phyloP scores from a whole-genome alignment of 2,797 vertebrate species.

The Hypotaenidia okinawae region DNA sequence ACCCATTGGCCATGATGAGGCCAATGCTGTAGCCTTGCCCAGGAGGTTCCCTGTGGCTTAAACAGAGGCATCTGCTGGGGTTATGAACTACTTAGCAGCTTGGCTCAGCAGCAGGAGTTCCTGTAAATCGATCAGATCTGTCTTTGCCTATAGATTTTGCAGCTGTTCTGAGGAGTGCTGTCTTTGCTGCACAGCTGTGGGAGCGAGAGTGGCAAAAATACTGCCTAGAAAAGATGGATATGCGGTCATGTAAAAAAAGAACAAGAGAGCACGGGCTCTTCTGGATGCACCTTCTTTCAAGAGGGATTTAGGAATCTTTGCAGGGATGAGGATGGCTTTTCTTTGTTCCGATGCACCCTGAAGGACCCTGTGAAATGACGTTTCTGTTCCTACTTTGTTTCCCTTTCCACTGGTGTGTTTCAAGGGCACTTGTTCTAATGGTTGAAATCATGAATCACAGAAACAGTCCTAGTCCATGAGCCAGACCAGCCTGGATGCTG shows the following conservation, averaged over 20 bases:
- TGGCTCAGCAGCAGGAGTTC: neutral
- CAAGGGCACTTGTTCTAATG: neutral
- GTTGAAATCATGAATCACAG: neutral
- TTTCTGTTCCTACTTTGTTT: neutral
- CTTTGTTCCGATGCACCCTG: neutral
- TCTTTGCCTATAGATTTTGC: slow-evolving; percentile 6
- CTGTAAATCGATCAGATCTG: neutral
- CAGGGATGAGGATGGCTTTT: neutral
- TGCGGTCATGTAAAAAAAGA: neutral
- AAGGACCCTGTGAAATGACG: neutral
- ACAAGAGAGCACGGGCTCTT: neutral
- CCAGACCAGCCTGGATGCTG: neutral
- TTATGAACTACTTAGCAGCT: neutral
- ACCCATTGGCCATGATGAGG: neutral
- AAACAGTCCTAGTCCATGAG: neutral
- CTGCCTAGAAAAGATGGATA: neutral
- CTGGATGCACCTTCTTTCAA: neutral
- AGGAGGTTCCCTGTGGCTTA: neutral
- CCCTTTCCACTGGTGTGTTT: neutral
- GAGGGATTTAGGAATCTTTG: neutral
- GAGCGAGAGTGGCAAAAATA: neutral
- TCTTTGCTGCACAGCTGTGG: neutral
- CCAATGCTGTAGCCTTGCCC: fast-evolving
- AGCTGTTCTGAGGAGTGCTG: neutral
- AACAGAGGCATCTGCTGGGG: slow-evolving; percentile 6